A percentile compares a stretch with the other conserved stretches of the same genome.
Evolutionary conservation across 2,113 vertebrate genomes (phyloP).

Genomic region (Planiliza haematocheilus): DNA sequence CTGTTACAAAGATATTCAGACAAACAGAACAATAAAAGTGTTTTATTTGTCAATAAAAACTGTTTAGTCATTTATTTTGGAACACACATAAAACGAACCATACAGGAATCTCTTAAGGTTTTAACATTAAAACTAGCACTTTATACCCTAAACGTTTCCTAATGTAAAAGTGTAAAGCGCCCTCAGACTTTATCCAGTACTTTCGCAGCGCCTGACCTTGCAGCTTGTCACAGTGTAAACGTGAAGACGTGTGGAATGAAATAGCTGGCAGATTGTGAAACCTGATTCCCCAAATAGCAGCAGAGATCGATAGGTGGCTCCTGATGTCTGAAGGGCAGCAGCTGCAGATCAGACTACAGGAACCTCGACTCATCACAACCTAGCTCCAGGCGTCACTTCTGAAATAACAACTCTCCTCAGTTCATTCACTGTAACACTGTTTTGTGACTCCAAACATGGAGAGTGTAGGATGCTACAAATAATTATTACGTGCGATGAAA

Average conservation of each 20-base stretch:
- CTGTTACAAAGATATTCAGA: not conserved
- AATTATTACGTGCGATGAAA: too few species aligned
- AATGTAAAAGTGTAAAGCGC: too few species aligned
- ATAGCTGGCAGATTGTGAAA: constrained; percentile 46
- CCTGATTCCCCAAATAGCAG: constrained; percentile 44
- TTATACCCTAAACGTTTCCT: too few species aligned
- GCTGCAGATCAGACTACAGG: not conserved
- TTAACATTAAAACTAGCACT: too few species aligned
- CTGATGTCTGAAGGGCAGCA: constrained; percentile 30
- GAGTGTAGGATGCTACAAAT: too few species aligned
- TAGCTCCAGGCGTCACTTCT: constrained; percentile 7
- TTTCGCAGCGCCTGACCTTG: constrained; percentile 2
- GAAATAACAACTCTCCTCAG: too few species aligned
- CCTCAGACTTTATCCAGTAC: too few species aligned
- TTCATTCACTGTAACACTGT: too few species aligned
- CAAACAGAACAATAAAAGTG: not conserved
- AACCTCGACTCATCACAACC: not conserved
- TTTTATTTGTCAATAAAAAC: constrained; percentile 51
- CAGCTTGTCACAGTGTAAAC: constrained; percentile 10
- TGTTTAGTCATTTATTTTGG: not conserved
- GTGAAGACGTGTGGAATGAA: constrained; percentile 21
- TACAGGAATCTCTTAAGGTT: too few species aligned
- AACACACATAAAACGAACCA: constrained; percentile 26
- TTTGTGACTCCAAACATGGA: too few species aligned
- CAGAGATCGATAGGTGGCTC: constrained; percentile 24